Evolutionary conservation across 2,888 invertebrate species (phyloP).

Genomic region (Drosophila nr. perissopoda): DNA sequence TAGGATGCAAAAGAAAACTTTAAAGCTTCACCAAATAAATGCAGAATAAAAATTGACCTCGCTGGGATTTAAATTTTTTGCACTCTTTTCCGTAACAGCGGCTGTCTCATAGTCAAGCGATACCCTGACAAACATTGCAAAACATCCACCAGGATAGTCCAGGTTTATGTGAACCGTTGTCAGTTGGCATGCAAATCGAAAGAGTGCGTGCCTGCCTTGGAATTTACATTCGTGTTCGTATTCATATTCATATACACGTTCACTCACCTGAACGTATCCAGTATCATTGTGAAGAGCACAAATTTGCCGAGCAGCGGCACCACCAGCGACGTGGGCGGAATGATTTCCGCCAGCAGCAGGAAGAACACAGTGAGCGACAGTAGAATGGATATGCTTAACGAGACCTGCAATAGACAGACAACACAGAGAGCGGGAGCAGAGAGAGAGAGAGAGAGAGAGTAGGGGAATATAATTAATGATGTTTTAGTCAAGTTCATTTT

Average conservation of each 20-base stretch:
- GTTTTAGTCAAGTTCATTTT: slow-evolving; percentile 52
- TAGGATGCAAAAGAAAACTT: slow-evolving; percentile 15
- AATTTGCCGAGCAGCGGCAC: slow-evolving; percentile 97
- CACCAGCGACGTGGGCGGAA: slow-evolving; percentile 96
- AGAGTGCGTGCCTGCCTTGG: slow-evolving; percentile 22
- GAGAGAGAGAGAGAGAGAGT: not conserved
- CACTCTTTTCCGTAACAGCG: slow-evolving; percentile 49
- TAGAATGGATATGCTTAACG: slow-evolving; percentile 97
- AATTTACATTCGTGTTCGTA: slow-evolving; percentile 10
- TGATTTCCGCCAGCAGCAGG: slow-evolving; percentile 94
- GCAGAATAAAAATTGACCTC: slow-evolving; percentile 9
- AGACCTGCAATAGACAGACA: slow-evolving; percentile 87
- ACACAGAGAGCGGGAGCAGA: slow-evolving; percentile 68
- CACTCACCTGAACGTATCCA: slow-evolving; percentile 95
- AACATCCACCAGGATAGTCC: not conserved
- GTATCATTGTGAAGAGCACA: slow-evolving; percentile 97
- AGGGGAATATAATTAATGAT: slow-evolving; percentile 31
- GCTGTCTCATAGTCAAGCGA: slow-evolving; percentile 37
- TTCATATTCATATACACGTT: slow-evolving; percentile 28
- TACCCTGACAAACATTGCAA: not conserved
- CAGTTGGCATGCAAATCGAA: slow-evolving; percentile 60
- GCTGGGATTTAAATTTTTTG: slow-evolving; percentile 41
- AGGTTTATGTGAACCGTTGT: slow-evolving; percentile 23
- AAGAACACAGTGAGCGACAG: slow-evolving; percentile 98
- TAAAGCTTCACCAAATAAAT: not conserved